Conservation (phyloP, 2,888 invertebrate genomes). For the Adineta ricciae region DNA sequence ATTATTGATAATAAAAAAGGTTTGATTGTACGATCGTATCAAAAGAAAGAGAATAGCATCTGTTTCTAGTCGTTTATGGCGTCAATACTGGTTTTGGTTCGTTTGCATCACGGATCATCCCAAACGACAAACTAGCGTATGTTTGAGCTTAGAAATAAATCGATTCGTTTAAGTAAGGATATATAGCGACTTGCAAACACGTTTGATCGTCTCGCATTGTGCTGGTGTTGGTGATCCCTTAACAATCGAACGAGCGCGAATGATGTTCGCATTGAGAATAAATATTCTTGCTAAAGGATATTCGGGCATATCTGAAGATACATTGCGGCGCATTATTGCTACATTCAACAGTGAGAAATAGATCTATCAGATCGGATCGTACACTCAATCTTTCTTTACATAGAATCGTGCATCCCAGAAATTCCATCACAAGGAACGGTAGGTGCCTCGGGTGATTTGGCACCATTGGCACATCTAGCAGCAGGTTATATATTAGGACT, state of each 20-base stretch:
- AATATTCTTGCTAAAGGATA: slow-evolving; percentile 62
- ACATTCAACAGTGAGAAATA: slow-evolving; percentile 54
- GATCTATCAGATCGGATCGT: neutral
- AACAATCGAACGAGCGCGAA: slow-evolving; percentile 56
- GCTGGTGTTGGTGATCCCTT: slow-evolving; percentile 60
- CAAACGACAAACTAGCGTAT: slow-evolving; percentile 56
- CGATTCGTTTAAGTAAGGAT: slow-evolving; percentile 27
- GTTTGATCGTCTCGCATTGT: slow-evolving; percentile 60
- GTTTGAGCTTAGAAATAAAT: slow-evolving; percentile 35
- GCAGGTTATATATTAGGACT: neutral
- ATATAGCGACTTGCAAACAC: slow-evolving; percentile 57
- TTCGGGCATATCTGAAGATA: slow-evolving; percentile 58
- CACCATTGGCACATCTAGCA: slow-evolving; percentile 57
- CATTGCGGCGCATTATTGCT: slow-evolving; percentile 56
- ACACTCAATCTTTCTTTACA: slow-evolving; percentile 34
- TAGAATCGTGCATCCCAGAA: slow-evolving; percentile 59
- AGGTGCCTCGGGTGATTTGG: slow-evolving; percentile 61
- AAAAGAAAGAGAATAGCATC: neutral
- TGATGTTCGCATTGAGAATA: slow-evolving; percentile 59
- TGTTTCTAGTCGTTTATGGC: slow-evolving; percentile 55
- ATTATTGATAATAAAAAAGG: slow-evolving; percentile 27
- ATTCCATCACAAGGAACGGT: slow-evolving; percentile 63
- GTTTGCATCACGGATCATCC: slow-evolving; percentile 57
- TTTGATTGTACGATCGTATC: neutral
- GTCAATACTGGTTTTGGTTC: slow-evolving; percentile 63